Percentiles rank a stretch among this genome's conserved stretches.
Evolutionary conservation across 1,140 invertebrate species (phyloP).

Genomic region (Orussus abietinus): DNA sequence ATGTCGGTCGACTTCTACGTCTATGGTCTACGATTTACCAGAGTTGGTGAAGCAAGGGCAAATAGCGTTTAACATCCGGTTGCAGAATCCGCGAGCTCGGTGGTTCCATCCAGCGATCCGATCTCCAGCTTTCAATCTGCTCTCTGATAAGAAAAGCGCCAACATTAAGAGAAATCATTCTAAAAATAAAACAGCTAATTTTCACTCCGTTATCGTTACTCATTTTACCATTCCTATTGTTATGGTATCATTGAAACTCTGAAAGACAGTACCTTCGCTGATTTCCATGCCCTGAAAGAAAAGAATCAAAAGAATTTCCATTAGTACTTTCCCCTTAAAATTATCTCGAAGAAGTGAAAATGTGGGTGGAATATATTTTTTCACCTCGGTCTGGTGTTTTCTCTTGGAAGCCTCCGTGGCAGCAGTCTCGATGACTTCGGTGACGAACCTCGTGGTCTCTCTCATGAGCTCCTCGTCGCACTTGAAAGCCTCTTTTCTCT

Average conservation of each 20-base stretch:
- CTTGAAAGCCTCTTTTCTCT: constrained; percentile 47
- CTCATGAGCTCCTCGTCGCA: constrained; percentile 48
- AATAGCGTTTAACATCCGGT: constrained; percentile 48
- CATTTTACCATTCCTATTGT: too few relatives aligned
- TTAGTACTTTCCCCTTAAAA: neutral
- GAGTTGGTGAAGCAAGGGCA: constrained; percentile 51
- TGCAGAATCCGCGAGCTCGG: constrained; percentile 51
- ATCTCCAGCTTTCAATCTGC: constrained; percentile 43
- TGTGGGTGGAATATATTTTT: too few relatives aligned
- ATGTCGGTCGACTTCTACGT: constrained; percentile 12
- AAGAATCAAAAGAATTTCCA: constrained; percentile 12
- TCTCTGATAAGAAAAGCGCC: too few relatives aligned
- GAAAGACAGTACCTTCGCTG: constrained; percentile 34
- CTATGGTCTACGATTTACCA: constrained; percentile 49
- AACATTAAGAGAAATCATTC: too few relatives aligned
- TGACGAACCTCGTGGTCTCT: constrained; percentile 46
- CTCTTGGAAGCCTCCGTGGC: constrained; percentile 41
- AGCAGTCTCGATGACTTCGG: constrained; percentile 46
- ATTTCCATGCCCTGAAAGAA: constrained; percentile 34
- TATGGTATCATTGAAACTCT: too few relatives aligned
- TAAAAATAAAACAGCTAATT: too few relatives aligned
- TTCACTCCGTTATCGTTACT: too few relatives aligned
- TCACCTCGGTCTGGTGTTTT: constrained; percentile 39
- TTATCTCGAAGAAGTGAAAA: neutral
- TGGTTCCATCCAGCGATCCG: constrained; percentile 48